Conservation (phyloP, 2,113 vertebrate species). For the Mormyrus iriodes region DNA sequence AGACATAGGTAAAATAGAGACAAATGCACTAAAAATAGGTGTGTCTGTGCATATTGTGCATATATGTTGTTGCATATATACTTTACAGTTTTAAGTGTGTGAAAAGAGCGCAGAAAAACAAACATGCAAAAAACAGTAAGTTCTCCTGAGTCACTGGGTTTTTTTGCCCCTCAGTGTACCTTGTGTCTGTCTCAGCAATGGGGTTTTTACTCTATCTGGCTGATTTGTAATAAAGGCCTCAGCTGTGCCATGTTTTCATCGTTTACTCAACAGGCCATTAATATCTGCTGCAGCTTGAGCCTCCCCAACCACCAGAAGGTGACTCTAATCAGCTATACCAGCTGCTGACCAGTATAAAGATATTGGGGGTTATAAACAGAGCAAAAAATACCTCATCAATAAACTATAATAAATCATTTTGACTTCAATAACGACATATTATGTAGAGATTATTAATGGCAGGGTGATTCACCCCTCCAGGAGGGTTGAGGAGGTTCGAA, state of each 20-base stretch:
- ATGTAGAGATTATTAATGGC: conserved; percentile 40
- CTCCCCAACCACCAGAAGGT: conserved; percentile 81
- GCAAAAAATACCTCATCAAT: conserved; percentile 27
- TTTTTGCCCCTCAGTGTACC: neutral
- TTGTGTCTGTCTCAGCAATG: conserved; percentile 55
- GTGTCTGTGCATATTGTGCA: neutral
- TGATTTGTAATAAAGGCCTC: conserved; percentile 80
- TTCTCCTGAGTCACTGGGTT: neutral
- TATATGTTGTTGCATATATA: neutral
- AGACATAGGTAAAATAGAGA: too few species aligned
- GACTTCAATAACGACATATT: neutral
- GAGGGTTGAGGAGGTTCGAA: neutral
- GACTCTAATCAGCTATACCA: conserved; percentile 86
- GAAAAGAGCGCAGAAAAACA: neutral
- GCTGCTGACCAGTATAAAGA: conserved; percentile 83
- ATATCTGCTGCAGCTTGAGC: conserved; percentile 79
- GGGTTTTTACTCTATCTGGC: conserved; percentile 81
- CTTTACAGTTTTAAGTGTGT: neutral
- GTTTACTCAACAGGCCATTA: conserved; percentile 85
- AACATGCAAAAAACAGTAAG: neutral
- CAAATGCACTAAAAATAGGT: too few species aligned
- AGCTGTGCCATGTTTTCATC: conserved; percentile 83
- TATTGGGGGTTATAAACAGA: conserved; percentile 77
- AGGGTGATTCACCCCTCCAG: neutral
- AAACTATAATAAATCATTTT: neutral